Conservation (phyloP, 2,113 vertebrate species). For the Mus spicilegus region DNA sequence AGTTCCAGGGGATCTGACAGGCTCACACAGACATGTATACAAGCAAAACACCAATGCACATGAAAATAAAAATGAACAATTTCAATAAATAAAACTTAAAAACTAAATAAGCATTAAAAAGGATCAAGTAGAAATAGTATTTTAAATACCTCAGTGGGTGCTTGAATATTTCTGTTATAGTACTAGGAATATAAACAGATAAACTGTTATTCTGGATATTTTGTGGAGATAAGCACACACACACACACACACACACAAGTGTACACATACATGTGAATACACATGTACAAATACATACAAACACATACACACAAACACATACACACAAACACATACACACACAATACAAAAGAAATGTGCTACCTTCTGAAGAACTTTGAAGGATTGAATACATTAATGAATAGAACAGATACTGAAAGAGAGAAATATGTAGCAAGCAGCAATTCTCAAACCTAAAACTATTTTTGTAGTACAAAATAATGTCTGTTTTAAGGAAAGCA, state of each 20-base stretch:
- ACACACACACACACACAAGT: too few species aligned
- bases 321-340: too few species aligned
- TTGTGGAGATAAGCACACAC: neutral
- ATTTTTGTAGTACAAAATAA: neutral
- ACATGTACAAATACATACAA: too few species aligned
- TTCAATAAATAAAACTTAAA: neutral
- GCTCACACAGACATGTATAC: neutral
- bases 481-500: slow-evolving; percentile 37
- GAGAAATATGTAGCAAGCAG: neutral
- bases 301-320: too few species aligned
- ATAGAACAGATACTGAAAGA: slow-evolving; percentile 8
- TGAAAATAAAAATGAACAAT: neutral
- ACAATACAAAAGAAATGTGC: neutral
- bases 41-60: neutral
- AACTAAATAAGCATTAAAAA: neutral
- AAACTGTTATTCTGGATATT: neutral
- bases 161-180: slow-evolving; percentile 20
- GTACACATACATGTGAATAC: too few species aligned
- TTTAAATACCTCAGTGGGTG: neutral
- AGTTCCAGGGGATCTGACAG: neutral
- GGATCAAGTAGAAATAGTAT: neutral
- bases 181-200: neutral
- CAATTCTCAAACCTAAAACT: slow-evolving; percentile 18
- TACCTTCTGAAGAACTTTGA: neutral
- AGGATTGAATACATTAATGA: neutral